phyloP scores from a whole-genome alignment of 2,888 invertebrate genomes.

The Brachyopa scutellaris region DNA sequence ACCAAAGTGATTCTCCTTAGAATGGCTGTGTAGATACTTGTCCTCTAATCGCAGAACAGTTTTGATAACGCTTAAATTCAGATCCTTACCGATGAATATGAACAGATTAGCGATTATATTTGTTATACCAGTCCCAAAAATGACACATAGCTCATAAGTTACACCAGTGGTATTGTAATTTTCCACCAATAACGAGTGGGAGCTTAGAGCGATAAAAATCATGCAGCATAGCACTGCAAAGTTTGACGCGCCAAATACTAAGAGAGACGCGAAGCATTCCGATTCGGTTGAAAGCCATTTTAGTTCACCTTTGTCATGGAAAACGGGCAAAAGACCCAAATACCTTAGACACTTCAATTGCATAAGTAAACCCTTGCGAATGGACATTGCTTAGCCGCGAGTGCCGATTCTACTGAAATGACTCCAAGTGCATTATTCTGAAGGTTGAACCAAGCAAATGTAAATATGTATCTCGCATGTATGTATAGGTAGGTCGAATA shows the following conservation, averaged over 20 bases:
- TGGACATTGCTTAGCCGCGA: constrained; percentile 15
- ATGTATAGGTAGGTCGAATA: too few relatives aligned
- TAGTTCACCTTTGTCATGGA: not conserved
- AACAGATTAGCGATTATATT: not conserved
- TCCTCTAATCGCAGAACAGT: constrained; percentile 10
- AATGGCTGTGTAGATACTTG: not conserved
- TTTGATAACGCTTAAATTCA: not conserved
- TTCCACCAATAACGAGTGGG: not conserved
- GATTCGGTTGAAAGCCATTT: not conserved
- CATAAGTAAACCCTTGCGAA: constrained; percentile 11
- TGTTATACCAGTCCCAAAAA: not conserved
- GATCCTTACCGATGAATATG: not conserved
- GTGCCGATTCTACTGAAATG: not conserved
- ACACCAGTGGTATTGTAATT: not conserved
- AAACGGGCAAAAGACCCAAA: constrained; percentile 12
- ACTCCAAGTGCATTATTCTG: too few relatives aligned
- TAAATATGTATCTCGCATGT: too few relatives aligned
- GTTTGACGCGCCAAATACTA: not conserved
- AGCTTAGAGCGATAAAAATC: not conserved
- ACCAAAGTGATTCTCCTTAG: not conserved
- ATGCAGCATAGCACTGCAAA: not conserved
- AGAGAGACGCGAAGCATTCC: not conserved
- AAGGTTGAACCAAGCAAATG: too few relatives aligned
- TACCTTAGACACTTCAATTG: constrained; percentile 26
- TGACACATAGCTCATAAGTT: not conserved